A percentile compares a stretch with the other conserved stretches of the same genome.
phyloP scores from a whole-genome alignment of 2,113 vertebrate genomes.

The Saguinus midas region DNA sequence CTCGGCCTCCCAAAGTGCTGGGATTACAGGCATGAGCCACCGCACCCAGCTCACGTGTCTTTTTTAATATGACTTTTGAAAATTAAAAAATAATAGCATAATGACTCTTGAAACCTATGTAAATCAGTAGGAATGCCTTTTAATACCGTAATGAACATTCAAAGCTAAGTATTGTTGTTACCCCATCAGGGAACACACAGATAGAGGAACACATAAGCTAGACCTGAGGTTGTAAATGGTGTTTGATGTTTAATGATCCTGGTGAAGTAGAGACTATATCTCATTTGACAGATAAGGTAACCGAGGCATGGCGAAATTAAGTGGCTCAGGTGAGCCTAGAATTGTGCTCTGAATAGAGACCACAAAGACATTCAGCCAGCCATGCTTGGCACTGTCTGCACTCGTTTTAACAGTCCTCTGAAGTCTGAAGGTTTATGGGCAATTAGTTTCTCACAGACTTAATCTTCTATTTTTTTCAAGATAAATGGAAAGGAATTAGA shows the following conservation, averaged over 20 bases:
- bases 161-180: not conserved
- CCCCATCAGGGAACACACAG: not conserved
- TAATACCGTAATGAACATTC: not conserved
- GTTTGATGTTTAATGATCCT: not conserved
- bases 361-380: not conserved
- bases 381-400: not conserved
- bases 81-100: not conserved
- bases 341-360: not conserved
- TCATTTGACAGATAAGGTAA: not conserved
- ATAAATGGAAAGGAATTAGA: constrained; percentile 49
- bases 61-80: not conserved
- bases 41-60: not conserved
- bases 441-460: constrained; percentile 35
- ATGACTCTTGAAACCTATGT: not conserved
- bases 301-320: not conserved
- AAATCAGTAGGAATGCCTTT: not conserved
- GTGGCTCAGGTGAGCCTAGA: not conserved
- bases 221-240: not conserved
- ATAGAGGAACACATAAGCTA: not conserved
- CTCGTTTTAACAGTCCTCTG: not conserved
- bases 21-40: no score
- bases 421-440: constrained; percentile 38
- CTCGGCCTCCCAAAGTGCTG: no score
- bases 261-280: not conserved
- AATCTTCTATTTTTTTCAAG: constrained; percentile 66